A percentile compares a stretch with the other conserved stretches of the same genome.
These are phyloP conservation scores for Campoletis raptor DNA, from an alignment of 2,888 invertebrate species.

Conservation along the genomic window DNA sequence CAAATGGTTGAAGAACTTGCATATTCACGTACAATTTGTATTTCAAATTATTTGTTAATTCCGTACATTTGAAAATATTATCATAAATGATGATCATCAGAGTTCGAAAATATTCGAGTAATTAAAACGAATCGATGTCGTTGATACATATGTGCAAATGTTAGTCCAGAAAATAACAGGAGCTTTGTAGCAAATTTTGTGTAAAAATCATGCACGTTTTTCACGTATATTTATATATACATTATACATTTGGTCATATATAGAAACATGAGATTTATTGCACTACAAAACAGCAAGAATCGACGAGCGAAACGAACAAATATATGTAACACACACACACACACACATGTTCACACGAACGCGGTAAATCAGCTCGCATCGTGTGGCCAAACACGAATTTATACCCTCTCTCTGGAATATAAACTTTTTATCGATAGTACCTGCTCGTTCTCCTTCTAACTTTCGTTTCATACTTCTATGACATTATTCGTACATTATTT, in stretches of 20 bases:
- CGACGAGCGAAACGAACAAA: constrained; percentile 43
- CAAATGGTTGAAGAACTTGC: neutral
- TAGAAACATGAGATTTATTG: constrained; percentile 63
- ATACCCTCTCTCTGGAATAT: constrained; percentile 61
- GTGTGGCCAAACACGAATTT: constrained; percentile 62
- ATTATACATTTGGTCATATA: constrained; percentile 17
- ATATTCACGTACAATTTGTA: constrained; percentile 1
- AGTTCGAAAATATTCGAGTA: neutral
- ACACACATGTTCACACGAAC: constrained; percentile 27
- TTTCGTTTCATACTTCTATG: constrained; percentile 35
- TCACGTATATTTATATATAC: neutral
- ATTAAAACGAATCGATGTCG: neutral
- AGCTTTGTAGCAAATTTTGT: neutral
- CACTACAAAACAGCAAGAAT: constrained; percentile 44
- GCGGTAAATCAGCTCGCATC: constrained; percentile 59
- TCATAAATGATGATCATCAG: neutral
- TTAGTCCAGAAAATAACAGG: neutral
- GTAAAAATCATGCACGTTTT: constrained; percentile 5
- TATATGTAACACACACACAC: neutral
- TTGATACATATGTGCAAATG: neutral
- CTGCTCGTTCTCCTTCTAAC: constrained; percentile 33
- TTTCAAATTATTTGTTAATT: neutral
- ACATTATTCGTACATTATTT: constrained; percentile 7
- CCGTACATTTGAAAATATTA: neutral
- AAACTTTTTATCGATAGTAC: constrained; percentile 61